Evolutionary conservation across 2,888 invertebrate species (phyloP), one percentile per base, ranked within the genome.

Genomic region (Rhagophthalmus giganteus): DNA sequence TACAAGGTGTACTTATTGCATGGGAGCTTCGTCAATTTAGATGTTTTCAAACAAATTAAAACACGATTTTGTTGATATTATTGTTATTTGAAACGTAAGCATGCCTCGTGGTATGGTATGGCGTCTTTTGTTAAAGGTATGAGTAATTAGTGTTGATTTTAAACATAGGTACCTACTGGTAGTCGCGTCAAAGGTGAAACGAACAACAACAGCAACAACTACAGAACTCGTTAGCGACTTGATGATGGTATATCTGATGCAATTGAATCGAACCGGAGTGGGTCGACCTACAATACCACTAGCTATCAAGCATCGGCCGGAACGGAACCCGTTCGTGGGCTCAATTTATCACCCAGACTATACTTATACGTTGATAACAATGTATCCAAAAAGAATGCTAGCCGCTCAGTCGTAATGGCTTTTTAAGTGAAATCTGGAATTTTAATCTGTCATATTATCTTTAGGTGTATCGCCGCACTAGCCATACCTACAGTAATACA

Each of bases 361-460:
- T 55, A 59, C 57, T 49, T 46, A 58, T 57, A 52, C 49, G 48
- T 56, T 58, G 65, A 65, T 64, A 62, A 66, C 66, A 64, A 63
- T 56, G 61, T 64, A 61, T 61, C 62, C 61, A 51, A 62, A 62
- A 62, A 60, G 63, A 63, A 61, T 58, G 55, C 55, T 41, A 52
- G 54, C 60, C 59, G 60, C 57, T 64, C 59, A 53, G 56, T 48
- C 62, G 64, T 71, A 70, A 69, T 69, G 67, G 67, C 64, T 66
- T 68, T 68, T 69, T 68, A 69, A 69, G 69, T 68, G 69, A 69
- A 66, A 66, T 66, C 63, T 55, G 60, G 64, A 67, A 66, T 68
- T 69, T 58, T 65, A 66, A 67, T 68, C 65, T 67, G 62, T 67
- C 67, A 64, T 58, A 59, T 59, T 62, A 62, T 62, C 62, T 55